phyloP scores from a whole-genome alignment of 2,797 vertebrate genomes.

The Pantherophis alleghaniensis region DNA sequence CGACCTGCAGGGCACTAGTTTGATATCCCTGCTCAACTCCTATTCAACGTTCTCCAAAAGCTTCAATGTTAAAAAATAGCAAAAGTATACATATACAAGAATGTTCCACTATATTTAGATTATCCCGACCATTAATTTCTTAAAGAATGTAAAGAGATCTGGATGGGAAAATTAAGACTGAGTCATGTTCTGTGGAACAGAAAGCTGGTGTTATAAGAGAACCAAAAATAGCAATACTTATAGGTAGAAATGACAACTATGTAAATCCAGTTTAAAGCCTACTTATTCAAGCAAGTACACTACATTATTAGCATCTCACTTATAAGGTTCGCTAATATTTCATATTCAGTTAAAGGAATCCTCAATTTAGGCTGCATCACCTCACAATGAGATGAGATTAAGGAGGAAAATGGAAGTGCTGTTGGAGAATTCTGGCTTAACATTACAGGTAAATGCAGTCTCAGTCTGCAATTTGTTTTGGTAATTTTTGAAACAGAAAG shows the following conservation, averaged over 20 bases:
- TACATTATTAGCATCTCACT: not conserved
- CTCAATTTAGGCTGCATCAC: not conserved
- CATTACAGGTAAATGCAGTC: not conserved
- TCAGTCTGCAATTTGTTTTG: not conserved
- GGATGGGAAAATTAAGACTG: not conserved
- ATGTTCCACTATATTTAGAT: not conserved
- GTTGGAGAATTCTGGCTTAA: not conserved
- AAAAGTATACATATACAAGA: not conserved
- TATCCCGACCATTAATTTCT: not conserved
- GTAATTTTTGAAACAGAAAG: not conserved
- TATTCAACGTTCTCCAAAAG: not conserved
- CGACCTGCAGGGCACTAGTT: no score
- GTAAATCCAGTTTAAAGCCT: not conserved
- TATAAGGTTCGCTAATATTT: not conserved
- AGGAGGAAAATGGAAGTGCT: not conserved
- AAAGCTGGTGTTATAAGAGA: not conserved
- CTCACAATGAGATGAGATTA: not conserved
- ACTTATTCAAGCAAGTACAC: not conserved
- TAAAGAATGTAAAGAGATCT: not conserved
- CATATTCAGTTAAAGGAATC: not conserved
- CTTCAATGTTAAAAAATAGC: not conserved
- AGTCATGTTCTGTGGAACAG: not conserved
- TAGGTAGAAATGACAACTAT: not conserved
- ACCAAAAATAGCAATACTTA: not conserved
- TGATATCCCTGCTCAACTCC: not conserved